A percentile compares a stretch with the other conserved stretches of the same genome.
Evolutionary conservation across 2,888 invertebrate genomes (phyloP).

Genomic region (Cyaniris semiargus): DNA sequence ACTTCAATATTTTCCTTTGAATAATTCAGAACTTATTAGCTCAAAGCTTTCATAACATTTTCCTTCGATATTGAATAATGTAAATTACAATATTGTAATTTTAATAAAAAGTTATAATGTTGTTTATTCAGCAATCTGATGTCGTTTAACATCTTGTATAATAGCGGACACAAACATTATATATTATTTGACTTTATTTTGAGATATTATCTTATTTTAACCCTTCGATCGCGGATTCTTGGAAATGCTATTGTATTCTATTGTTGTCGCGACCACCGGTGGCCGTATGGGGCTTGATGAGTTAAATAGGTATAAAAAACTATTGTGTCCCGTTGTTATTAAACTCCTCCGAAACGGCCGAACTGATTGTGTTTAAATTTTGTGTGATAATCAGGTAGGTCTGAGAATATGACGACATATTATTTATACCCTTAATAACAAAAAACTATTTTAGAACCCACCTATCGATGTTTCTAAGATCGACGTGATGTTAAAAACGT

Average conservation of each 20-base stretch:
- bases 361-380: too few species aligned
- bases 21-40: slow-evolving; percentile 15
- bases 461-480: background rate
- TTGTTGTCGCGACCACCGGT: too few species aligned
- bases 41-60: background rate
- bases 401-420: background rate
- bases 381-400: background rate
- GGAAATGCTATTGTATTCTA: too few species aligned
- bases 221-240: too few species aligned
- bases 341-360: too few species aligned
- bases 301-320: too few species aligned
- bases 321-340: too few species aligned
- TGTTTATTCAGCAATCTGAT: background rate
- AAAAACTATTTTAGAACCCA: background rate
- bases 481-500: too few species aligned
- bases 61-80: background rate
- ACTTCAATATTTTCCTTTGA: background rate
- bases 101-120: background rate
- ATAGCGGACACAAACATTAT: background rate
- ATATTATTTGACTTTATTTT: background rate
- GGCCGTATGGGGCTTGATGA: too few species aligned
- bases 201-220: too few species aligned
- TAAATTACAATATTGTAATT: background rate
- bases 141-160: background rate
- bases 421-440: background rate